phyloP scores from a whole-genome alignment of 2,113 vertebrate species.

The Salminus brasiliensis region DNA sequence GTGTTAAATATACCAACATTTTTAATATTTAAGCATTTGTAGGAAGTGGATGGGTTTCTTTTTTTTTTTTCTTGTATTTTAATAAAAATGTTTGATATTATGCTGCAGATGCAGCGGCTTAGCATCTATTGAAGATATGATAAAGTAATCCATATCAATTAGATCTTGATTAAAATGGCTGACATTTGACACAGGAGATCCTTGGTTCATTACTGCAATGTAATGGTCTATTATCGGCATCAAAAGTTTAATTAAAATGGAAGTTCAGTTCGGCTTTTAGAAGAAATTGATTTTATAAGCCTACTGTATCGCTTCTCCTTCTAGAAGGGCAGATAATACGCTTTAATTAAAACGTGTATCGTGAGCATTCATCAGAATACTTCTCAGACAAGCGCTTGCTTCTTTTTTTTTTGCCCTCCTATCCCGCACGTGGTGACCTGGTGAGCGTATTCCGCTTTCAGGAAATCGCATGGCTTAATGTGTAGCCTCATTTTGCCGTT shows the following conservation, averaged over 20 bases:
- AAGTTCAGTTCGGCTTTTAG: conserved; percentile 33
- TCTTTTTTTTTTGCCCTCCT: not conserved
- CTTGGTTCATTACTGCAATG: conserved; percentile 5
- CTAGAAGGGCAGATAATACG: not conserved
- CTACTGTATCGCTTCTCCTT: conserved; percentile 20
- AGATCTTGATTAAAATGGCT: conserved; percentile 39
- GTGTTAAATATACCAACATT: not conserved
- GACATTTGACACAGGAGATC: conserved; percentile 37
- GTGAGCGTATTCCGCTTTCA: not conserved
- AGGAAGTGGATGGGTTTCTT: too few relatives aligned
- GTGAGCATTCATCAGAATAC: not conserved
- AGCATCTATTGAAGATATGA: conserved; percentile 24
- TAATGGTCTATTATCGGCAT: conserved; percentile 38
- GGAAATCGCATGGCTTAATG: conserved; percentile 15
- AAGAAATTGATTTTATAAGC: conserved; percentile 43
- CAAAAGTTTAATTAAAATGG: conserved; percentile 39
- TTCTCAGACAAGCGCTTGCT: not conserved
- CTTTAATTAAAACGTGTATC: conserved; percentile 21
- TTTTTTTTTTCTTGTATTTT: not conserved
- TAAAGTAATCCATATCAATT: conserved; percentile 35
- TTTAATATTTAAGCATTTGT: not conserved
- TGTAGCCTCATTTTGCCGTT: not conserved
- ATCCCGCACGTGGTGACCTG: not conserved
- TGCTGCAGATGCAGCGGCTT: not conserved
- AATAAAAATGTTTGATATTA: conserved; percentile 10